phyloP scores from a whole-genome alignment of 2,888 invertebrate species.

The Fragum sueziense region DNA sequence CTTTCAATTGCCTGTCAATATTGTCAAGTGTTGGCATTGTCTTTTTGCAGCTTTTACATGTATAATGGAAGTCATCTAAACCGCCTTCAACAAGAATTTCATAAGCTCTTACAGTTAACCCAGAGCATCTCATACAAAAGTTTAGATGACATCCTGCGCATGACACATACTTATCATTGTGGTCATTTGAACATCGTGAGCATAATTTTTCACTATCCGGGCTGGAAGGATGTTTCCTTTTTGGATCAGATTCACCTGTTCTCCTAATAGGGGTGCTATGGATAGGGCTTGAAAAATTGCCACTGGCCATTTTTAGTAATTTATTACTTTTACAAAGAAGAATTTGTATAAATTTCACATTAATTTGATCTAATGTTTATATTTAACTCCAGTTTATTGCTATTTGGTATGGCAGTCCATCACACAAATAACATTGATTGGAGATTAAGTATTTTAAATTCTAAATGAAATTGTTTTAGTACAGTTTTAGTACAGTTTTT shows the following conservation, averaged over 20 bases:
- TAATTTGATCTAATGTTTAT: no score
- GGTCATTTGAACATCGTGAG: neutral
- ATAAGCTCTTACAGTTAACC: neutral
- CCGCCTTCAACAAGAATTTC: neutral
- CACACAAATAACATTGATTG: no score
- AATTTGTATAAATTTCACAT: no score
- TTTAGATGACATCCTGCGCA: neutral
- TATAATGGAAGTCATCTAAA: neutral
- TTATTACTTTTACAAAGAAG: no score
- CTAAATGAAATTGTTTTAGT: no score
- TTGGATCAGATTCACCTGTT: neutral
- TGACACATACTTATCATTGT: neutral
- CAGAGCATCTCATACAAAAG: neutral
- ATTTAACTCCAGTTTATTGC: no score
- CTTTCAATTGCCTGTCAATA: neutral
- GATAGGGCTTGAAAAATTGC: neutral
- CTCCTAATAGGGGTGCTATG: neutral
- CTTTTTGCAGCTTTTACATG: constrained; percentile 4
- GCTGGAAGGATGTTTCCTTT: neutral
- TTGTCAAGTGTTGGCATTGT: constrained; percentile 5
- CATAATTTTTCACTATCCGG: neutral
- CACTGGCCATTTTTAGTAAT: neutral
- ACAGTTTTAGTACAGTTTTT: no score
- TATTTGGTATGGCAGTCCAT: no score
- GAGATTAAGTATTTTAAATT: no score